Evolutionary conservation across 1,140 invertebrate species (phyloP).

Genomic region (Anastrepha obliqua): DNA sequence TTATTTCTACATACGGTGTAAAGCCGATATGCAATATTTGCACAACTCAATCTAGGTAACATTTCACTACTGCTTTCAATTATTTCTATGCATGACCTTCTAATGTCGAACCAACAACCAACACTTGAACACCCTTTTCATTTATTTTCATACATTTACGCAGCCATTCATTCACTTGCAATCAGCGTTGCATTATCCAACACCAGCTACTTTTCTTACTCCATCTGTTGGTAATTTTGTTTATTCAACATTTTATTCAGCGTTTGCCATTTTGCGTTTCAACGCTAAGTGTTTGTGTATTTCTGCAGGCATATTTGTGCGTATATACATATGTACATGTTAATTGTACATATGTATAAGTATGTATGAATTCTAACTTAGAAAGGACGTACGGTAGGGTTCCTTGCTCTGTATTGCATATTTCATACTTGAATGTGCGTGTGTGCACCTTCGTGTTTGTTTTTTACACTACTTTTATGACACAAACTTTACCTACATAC

Average conservation of each 20-base stretch:
- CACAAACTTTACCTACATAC: background rate
- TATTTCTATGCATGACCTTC: background rate
- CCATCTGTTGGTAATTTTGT: background rate
- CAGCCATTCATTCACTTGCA: background rate
- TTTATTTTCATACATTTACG: background rate
- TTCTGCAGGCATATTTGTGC: background rate
- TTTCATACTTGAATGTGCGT: too few relatives aligned
- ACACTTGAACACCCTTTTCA: background rate
- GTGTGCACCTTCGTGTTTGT: background rate
- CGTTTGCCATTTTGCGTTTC: slow-evolving; percentile 38
- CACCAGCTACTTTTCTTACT: background rate
- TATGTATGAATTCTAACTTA: too few relatives aligned
- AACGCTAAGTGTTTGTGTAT: slow-evolving; percentile 20
- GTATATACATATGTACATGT: background rate
- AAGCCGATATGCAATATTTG: too few relatives aligned
- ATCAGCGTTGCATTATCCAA: slow-evolving; percentile 46
- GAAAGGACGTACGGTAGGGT: too few relatives aligned
- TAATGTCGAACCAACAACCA: background rate
- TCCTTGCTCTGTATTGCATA: too few relatives aligned
- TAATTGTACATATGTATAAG: background rate
- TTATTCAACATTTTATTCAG: slow-evolving; percentile 23
- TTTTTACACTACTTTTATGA: background rate
- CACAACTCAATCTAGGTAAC: too few relatives aligned
- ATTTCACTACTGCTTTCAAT: too few relatives aligned
- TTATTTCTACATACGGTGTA: too few relatives aligned